phyloP scores from a whole-genome alignment of 2,888 invertebrate species.

The Eupithecia pulchellata region DNA sequence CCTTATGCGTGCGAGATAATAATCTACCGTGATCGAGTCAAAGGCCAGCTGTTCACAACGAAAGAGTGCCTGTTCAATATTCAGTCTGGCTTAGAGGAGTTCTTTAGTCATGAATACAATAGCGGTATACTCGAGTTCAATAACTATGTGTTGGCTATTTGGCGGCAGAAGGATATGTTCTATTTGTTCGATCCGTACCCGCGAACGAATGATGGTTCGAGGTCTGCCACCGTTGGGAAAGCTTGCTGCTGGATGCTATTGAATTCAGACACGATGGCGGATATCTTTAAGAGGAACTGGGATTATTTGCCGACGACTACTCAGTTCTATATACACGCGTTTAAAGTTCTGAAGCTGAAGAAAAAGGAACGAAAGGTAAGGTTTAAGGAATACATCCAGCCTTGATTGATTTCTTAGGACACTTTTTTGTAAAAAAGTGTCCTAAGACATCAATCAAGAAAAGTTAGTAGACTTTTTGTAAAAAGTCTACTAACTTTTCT shows the following conservation, averaged over 20 bases:
- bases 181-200: conserved; percentile 89
- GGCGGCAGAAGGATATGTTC: conserved; percentile 87
- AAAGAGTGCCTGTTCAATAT: conserved; percentile 83
- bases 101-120: conserved; percentile 81
- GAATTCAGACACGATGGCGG: conserved; percentile 84
- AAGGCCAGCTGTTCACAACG: conserved; percentile 78
- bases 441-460: too few relatives aligned
- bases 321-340: conserved; percentile 86
- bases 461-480: too few relatives aligned
- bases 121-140: conserved; percentile 86
- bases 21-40: conserved; percentile 82
- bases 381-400: too few relatives aligned
- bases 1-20: conserved; percentile 86
- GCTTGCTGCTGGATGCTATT: conserved; percentile 88
- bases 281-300: conserved; percentile 82
- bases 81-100: conserved; percentile 76
- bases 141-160: conserved; percentile 84
- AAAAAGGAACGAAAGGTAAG: conserved; percentile 71
- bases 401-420: too few relatives aligned
- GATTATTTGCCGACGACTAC: conserved; percentile 75
- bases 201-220: conserved; percentile 83
- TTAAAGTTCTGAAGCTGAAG: conserved; percentile 85
- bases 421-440: too few relatives aligned
- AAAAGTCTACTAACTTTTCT: too few relatives aligned
- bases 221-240: conserved; percentile 82